Evolutionary conservation across 1,140 invertebrate species (phyloP).

Genomic region (Cepaea nemoralis): DNA sequence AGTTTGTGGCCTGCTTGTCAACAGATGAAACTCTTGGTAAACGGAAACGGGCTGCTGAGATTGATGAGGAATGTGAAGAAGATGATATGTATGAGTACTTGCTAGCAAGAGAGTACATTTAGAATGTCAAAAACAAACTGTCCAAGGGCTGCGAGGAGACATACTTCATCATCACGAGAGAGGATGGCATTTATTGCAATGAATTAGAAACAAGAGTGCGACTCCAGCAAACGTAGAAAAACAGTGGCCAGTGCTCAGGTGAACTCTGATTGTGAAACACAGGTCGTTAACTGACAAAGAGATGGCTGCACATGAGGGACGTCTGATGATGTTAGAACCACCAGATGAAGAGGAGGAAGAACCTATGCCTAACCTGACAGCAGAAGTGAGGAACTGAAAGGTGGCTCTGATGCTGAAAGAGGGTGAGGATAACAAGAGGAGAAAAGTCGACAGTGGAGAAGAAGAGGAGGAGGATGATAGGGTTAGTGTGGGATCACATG

Average conservation of each 20-base stretch:
- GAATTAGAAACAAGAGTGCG: conserved; percentile 95
- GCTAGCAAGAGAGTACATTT: conserved; percentile 84
- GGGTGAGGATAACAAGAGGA: conserved; percentile 48
- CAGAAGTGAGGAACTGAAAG: conserved; percentile 41
- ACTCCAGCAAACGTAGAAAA: conserved; percentile 87
- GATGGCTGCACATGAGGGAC: conserved; percentile 82
- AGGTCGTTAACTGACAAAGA: conserved; percentile 88
- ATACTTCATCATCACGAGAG: conserved; percentile 94
- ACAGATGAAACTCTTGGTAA: conserved; percentile 92
- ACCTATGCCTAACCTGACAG: conserved; percentile 46
- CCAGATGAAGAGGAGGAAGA: conserved; percentile 84
- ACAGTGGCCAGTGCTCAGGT: conserved; percentile 73
- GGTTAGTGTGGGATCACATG: conserved; percentile 45
- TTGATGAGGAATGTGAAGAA: conserved; percentile 78
- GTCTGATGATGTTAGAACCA: conserved; percentile 90
- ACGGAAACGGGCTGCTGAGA: conserved; percentile 82
- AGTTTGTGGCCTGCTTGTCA: conserved; percentile 97
- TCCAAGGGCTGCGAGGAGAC: conserved; percentile 98
- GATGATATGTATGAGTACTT: conserved; percentile 80
- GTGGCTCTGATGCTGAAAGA: conserved; percentile 40
- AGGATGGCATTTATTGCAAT: conserved; percentile 94
- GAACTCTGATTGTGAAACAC: conserved; percentile 90
- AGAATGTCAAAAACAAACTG: conserved; percentile 98
- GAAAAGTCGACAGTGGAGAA: conserved; percentile 39
- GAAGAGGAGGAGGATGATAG: conserved; percentile 48